Percentiles rank a stretch among this genome's conserved stretches.
Evolutionary conservation across 2,797 vertebrate genomes (phyloP).

Genomic region (Merluccius polli): DNA sequence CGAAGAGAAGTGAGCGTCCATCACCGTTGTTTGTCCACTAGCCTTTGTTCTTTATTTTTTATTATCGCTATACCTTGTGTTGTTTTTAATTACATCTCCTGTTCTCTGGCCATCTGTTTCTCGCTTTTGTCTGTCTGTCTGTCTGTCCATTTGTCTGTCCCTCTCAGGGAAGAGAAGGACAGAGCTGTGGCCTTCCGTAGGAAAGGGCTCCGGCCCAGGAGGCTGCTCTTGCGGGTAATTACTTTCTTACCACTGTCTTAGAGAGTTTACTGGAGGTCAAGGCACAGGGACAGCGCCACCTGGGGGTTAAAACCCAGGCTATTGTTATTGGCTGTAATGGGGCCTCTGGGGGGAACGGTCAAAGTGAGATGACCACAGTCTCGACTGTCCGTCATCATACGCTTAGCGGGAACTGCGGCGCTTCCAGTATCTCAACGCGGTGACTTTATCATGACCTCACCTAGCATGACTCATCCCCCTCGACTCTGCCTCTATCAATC

Average conservation of each 20-base stretch:
- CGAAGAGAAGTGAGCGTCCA: slow-evolving; percentile 89
- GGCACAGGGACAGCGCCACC: background rate
- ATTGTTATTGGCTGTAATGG: background rate
- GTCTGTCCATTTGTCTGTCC: slow-evolving; percentile 34
- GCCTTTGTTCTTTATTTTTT: slow-evolving; percentile 3
- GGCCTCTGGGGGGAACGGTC: no score
- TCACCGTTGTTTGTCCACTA: slow-evolving; percentile 5
- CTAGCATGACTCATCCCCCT: background rate
- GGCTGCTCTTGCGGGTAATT: slow-evolving; percentile 89
- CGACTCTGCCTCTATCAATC: background rate
- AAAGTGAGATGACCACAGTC: no score
- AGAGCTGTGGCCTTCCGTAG: slow-evolving; percentile 89
- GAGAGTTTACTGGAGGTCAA: background rate
- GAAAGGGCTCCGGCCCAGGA: slow-evolving; percentile 92
- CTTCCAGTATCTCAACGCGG: background rate
- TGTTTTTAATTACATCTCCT: background rate
- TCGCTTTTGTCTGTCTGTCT: slow-evolving; percentile 10
- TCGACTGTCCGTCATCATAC: background rate
- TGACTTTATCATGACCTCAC: background rate
- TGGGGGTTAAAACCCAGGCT: background rate
- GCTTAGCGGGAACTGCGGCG: background rate
- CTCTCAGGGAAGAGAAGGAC: slow-evolving; percentile 87
- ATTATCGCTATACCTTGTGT: background rate
- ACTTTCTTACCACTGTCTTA: background rate
- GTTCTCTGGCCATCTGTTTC: slow-evolving; percentile 1